Evolutionary conservation across 2,888 invertebrate species (phyloP).

Genomic region (Ormyrus labotus): DNA sequence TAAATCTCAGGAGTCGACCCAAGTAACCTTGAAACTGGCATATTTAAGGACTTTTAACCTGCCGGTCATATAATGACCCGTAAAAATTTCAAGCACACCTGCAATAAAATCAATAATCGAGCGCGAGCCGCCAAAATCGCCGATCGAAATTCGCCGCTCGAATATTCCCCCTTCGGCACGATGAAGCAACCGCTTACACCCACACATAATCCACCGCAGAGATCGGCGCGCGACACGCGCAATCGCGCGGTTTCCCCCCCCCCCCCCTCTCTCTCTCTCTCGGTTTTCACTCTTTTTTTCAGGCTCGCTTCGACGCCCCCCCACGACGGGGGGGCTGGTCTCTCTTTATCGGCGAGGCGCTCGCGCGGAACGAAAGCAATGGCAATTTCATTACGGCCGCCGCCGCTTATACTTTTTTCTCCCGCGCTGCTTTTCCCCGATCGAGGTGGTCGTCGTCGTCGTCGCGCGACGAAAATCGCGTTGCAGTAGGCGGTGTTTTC

Average conservation of each 20-base stretch:
- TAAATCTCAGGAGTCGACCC: too few species aligned
- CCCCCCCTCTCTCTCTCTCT: not conserved
- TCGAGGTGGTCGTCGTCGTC: slow-evolving; percentile 1
- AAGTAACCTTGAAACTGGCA: too few species aligned
- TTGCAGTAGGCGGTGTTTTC: not conserved
- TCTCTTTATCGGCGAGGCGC: slow-evolving; percentile 38
- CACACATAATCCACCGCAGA: slow-evolving; percentile 13
- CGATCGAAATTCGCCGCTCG: too few species aligned
- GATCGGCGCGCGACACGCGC: slow-evolving; percentile 17
- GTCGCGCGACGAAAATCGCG: slow-evolving; percentile 20
- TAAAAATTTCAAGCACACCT: too few species aligned
- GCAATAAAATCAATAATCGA: too few species aligned
- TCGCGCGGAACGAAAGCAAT: slow-evolving; percentile 52
- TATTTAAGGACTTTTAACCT: too few species aligned
- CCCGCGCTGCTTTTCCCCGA: slow-evolving; percentile 6
- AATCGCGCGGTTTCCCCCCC: slow-evolving; percentile 25
- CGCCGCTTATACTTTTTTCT: not conserved
- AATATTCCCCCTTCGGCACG: too few species aligned
- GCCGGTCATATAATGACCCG: too few species aligned
- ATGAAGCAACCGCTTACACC: not conserved
- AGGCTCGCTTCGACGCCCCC: not conserved
- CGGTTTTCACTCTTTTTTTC: slow-evolving; percentile 46
- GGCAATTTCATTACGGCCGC: slow-evolving; percentile 55
- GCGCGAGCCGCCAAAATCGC: too few species aligned
- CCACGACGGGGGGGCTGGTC: not conserved